These are phyloP conservation scores for Leptopilina syphax DNA, from an alignment of 2,888 invertebrate genomes.

Conservation along the genomic window DNA sequence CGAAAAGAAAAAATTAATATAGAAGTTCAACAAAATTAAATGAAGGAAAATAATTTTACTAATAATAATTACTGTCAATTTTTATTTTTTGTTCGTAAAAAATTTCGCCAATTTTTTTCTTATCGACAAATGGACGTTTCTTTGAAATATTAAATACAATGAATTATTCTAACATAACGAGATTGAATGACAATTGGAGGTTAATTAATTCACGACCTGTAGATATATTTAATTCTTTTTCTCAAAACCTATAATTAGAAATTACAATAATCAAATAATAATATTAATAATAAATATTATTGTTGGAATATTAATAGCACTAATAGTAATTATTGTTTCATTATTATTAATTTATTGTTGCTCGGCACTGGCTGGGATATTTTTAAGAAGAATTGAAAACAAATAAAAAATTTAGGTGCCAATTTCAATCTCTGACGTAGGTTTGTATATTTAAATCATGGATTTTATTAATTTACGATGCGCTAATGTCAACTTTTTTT, in stretches of 20 bases:
- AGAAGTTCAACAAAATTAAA: no score
- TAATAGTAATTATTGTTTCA: no score
- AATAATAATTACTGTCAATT: no score
- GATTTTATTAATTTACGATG: background rate
- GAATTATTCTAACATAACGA: background rate
- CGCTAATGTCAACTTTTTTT: conserved; percentile 3
- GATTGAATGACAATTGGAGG: background rate
- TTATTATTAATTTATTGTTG: no score
- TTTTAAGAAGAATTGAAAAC: background rate
- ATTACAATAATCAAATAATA: background rate
- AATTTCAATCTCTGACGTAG: conserved; percentile 4
- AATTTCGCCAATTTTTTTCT: no score
- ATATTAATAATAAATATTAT: background rate
- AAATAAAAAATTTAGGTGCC: background rate
- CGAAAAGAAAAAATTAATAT: background rate
- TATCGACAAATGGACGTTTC: background rate
- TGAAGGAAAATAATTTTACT: no score
- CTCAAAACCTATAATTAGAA: background rate
- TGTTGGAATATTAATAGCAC: no score
- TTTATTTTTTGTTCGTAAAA: no score
- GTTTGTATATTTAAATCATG: background rate
- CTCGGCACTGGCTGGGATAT: background rate
- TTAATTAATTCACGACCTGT: background rate
- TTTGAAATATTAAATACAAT: background rate
- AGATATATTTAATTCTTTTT: conserved; percentile 15